Conservation (phyloP, 2,888 invertebrate species). For the Plebejus anna region DNA sequence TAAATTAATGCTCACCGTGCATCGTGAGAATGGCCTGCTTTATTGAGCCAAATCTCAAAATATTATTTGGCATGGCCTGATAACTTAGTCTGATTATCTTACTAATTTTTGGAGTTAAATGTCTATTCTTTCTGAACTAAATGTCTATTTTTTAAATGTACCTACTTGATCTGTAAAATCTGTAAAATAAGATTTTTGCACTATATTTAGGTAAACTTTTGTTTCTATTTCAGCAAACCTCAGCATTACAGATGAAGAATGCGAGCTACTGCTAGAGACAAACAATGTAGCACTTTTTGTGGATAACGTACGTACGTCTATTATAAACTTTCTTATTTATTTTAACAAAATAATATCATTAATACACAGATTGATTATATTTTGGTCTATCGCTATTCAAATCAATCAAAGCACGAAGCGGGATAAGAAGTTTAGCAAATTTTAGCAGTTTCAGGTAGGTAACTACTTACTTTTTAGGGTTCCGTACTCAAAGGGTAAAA, state of each 20-base stretch:
- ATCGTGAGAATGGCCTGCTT: conserved; percentile 26
- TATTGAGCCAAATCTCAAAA: background rate
- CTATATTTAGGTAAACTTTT: background rate
- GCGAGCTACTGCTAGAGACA: conserved; percentile 64
- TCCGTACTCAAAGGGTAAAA: too few relatives aligned
- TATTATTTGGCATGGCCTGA: background rate
- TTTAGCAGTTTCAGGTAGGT: too few relatives aligned
- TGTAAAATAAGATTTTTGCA: background rate
- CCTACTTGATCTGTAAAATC: too few relatives aligned
- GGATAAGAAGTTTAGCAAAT: too few relatives aligned
- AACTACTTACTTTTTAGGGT: too few relatives aligned
- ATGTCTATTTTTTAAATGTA: too few relatives aligned
- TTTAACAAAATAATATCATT: background rate
- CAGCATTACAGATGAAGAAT: conserved; percentile 68
- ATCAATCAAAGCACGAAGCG: background rate
- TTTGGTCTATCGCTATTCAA: background rate
- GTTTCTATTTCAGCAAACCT: conserved; percentile 57
- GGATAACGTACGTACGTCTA: conserved; percentile 61
- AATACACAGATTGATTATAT: too few relatives aligned
- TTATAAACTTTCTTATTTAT: background rate
- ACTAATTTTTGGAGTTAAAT: background rate
- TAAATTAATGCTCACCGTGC: conserved; percentile 35
- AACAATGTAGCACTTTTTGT: conserved; percentile 68
- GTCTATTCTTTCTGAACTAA: too few relatives aligned
- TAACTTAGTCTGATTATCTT: background rate